Evolutionary conservation across 1,140 invertebrate species (phyloP), one percentile per base, ranked within the genome.

Genomic region (Potamilus streckersoni): DNA sequence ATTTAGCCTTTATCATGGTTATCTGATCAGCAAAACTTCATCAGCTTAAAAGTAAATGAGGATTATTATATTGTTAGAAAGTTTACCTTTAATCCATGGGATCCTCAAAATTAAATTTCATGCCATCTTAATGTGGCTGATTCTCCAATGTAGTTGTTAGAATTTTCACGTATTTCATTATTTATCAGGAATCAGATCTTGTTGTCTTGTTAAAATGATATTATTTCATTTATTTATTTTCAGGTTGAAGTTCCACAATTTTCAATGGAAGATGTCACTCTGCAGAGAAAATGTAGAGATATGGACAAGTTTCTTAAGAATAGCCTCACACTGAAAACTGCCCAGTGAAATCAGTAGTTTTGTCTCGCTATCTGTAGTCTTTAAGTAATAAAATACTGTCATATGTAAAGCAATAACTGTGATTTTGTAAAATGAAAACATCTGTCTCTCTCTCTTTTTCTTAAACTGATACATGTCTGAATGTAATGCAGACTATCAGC

Each of bases 231-330:
- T 27, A n/a, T 60, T 65, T 49, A 58, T 31, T 71, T 70, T 31
- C 73, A 82, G 80, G 77, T 83, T 57, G 83, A 80, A 19, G 64
- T 84, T 27, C 79, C 81, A 13, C 72, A 79, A 14, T 23, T 78
- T 68, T 58, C 73, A 11, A 69, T 83, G 20, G 73, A 83, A 20
- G 80, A 83, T 49, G 77, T 82, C 17, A 49, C 77, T 14, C 71
- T 84, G 16, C 79, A 82, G 72, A 82, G 79, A 60, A 80, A 66
- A 57, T 84, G 83, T 78, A 73, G 72, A 65, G 77, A 83, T 69
- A 83, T 79, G 74, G 76, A 78, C 11, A 49, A 70, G 13, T 66
- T 72, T 58, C 62, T 82, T 27, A 31, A 69, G n/a, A 68, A 69
- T 65, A 71, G 74, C 49, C 68, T 31, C 49, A 71, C 11, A 14